Percentiles rank a stretch among this genome's conserved stretches.
Conservation (phyloP, 2,113 vertebrate species). For the Microtus richardsoni region DNA sequence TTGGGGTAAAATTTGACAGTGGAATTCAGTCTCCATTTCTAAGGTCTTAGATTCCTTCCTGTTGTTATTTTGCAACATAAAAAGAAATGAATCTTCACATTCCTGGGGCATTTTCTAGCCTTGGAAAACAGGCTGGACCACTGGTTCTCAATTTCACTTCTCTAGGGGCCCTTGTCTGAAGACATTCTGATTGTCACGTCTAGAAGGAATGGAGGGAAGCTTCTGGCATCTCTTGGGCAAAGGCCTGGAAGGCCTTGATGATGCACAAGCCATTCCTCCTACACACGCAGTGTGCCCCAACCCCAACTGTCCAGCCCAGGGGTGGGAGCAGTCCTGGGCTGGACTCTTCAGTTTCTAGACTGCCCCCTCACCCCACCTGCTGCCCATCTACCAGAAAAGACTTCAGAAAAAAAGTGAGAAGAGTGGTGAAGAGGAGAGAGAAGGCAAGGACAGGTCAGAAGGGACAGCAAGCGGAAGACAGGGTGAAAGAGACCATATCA, state of each 20-base stretch:
- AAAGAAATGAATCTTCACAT: constrained; percentile 36
- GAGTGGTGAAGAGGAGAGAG: fast-evolving
- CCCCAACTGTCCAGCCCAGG: background rate
- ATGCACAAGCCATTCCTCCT: background rate
- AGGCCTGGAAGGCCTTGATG: background rate
- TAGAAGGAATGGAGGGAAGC: too few species aligned
- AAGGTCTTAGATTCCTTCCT: constrained; percentile 53
- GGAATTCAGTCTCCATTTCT: background rate
- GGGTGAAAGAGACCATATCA: background rate
- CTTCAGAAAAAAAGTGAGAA: background rate
- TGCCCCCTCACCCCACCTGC: background rate
- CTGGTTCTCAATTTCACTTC: background rate
- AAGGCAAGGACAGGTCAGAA: background rate
- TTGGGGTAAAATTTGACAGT: background rate
- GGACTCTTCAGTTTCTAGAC: background rate
- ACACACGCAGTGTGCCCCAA: background rate
- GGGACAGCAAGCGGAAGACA: background rate
- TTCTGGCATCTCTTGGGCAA: background rate
- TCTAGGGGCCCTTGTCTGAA: background rate
- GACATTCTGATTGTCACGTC: background rate
- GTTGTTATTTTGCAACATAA: constrained; percentile 17
- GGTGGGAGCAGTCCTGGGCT: fast-evolving
- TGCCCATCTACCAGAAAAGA: background rate
- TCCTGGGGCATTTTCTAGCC: constrained; percentile 16
- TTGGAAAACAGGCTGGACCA: constrained; percentile 59